Conservation (phyloP, 2,113 vertebrate genomes). For the Saiga tatarica region DNA sequence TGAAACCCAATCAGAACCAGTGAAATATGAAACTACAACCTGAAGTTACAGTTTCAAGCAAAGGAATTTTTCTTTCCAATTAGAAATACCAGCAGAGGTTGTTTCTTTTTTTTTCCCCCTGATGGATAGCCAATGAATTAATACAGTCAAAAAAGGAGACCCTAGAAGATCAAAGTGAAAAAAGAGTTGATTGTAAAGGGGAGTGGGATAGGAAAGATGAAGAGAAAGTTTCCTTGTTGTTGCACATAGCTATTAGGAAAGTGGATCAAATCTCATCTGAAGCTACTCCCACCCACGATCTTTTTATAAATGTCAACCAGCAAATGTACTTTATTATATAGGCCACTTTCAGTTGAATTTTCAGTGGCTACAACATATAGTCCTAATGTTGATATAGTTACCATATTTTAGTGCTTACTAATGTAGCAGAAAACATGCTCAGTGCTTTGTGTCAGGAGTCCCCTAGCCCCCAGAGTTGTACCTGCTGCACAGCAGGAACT, state of each 20-base stretch:
- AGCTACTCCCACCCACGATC: not conserved
- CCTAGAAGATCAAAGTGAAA: not conserved
- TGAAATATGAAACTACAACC: not conserved
- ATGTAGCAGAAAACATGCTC: not conserved
- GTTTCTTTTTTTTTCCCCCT: too few relatives aligned
- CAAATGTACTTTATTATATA: not conserved
- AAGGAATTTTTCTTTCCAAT: not conserved
- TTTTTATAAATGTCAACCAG: not conserved
- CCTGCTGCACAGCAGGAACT: not conserved
- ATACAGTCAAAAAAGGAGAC: not conserved
- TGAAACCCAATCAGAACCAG: not conserved
- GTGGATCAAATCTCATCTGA: not conserved
- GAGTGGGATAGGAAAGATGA: not conserved
- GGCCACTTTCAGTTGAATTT: not conserved
- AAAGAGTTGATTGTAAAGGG: not conserved
- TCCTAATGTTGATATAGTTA: not conserved
- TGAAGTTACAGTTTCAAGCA: not conserved
- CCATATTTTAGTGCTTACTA: not conserved
- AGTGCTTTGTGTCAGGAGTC: not conserved
- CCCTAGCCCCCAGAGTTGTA: not conserved
- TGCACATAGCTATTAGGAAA: not conserved
- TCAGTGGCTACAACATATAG: not conserved
- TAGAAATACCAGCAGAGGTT: not conserved
- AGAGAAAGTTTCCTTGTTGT: not conserved
- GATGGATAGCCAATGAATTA: not conserved